Base-by-base conservation (phyloP, 2,888 invertebrate species). In the Laspeyria flexula region DNA sequence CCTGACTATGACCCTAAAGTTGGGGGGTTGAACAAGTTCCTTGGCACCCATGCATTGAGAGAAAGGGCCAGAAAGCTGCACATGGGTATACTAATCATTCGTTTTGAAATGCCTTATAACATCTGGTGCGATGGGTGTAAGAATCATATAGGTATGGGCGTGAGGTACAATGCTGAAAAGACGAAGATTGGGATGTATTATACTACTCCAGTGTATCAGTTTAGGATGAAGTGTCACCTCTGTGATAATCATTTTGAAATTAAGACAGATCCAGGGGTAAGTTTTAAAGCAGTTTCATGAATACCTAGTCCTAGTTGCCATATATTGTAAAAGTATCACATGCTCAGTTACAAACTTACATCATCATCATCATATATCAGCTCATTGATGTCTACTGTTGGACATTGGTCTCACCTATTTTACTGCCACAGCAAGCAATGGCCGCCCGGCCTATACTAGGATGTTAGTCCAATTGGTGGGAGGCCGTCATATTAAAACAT, bases 81-180 rank as follows among this genome's bases (percentile, higher is more conserved):
- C 77, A 93, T 97, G 91, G 99, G 99, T 9, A 99, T 99, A 71
- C 95, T 99, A 16, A 97, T 98, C 60, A 98, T 99, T 64, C 95
- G 99, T 38, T 99, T 99, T 93, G 99, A 99, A 92, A 99, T 99
- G 99, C 99, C 99, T 0, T 99, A 98, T 80, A 99, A 99, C 87
- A 99, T 99, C 71, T 99, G 99, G 99, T 99, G 99, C 72, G 97
- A 98, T 30, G 99, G 99, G 44, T 99, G 99, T 83, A 96, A 96
- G 60, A 99, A 98, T 90, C 99, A 99, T 80, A 98, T 99, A 48
- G 99, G 99, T 23, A 99, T 99, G 99, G 99, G 99, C 0, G 99
- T 99, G 0, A 94, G 99, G 41, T 99, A 99, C 84, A 99, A 98
- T 77, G 97, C 97, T 0, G 97, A 98, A 80, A 98, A 98, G 85